Evolutionary conservation across 2,797 vertebrate species (phyloP).

Genomic region (Eleutherodactylus coqui): DNA sequence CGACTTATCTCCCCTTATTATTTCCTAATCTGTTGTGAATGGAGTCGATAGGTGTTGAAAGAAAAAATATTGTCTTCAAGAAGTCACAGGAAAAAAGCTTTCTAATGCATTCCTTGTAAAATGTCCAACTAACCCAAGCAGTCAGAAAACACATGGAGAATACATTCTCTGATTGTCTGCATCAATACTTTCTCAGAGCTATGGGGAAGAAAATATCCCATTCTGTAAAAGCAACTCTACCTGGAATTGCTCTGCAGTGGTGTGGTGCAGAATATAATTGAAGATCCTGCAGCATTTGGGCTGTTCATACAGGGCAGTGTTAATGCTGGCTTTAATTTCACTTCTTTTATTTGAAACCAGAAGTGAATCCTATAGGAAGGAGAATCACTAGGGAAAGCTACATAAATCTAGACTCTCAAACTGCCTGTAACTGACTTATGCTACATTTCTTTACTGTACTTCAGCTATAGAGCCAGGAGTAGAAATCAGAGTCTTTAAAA

Average conservation of each 20-base stretch:
- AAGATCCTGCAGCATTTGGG: background rate
- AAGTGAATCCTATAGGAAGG: too few relatives aligned
- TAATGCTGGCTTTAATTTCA: too few relatives aligned
- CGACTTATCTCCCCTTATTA: background rate
- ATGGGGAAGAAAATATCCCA: background rate
- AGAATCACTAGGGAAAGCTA: too few relatives aligned
- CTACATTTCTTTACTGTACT: too few relatives aligned
- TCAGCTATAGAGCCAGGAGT: too few relatives aligned
- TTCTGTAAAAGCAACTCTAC: background rate
- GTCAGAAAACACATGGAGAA: background rate
- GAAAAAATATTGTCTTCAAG: conserved; percentile 13
- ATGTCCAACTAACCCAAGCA: background rate
- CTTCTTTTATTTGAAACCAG: too few relatives aligned
- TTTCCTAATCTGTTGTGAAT: conserved; percentile 1
- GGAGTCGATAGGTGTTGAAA: background rate
- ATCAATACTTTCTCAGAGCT: background rate
- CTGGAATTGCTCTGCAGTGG: background rate
- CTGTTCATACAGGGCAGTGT: too few relatives aligned
- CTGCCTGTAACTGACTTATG: too few relatives aligned
- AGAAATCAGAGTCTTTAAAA: too few relatives aligned
- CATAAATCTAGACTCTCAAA: too few relatives aligned
- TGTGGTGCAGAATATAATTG: background rate
- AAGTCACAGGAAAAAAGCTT: background rate
- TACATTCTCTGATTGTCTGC: background rate
- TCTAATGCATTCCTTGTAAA: background rate